Evolutionary conservation across 2,113 vertebrate species (phyloP), one percentile per base, ranked within the genome.

Genomic region (Hippocampus guttulatus): DNA sequence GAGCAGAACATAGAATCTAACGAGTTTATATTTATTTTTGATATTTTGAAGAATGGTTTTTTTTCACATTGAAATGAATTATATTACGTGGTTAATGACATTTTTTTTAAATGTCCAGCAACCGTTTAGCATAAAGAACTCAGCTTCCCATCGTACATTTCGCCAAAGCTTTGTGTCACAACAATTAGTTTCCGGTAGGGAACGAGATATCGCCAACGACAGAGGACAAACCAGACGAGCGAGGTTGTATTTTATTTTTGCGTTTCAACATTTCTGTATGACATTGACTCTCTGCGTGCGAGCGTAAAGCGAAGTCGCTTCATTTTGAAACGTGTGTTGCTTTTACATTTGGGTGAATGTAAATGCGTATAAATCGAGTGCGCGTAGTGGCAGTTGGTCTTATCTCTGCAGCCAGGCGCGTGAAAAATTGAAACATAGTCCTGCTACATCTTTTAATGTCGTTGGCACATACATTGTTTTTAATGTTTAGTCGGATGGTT

Each of bases 71-170:
- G 21, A 9, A 2, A 55, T 55, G 7, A 2, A 11, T n/a, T 55
- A n/a, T 23, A 55, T 55, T 4, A 30, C 27, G 11, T 14, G 12
- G 8, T 38, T 38, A 27, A 11, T 25, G 23, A 8, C 15, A 12
- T 27, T 57, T 30, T 30, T 27, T 30, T 33, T 33, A 16, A 61
- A 20, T 9, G 11, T 5, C 14, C 61, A 40, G 33, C 1, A 52
- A 65, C 60, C 15, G 25, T 18, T 20, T 14, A 21, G 33, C 8
- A 5, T 5, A 2, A 4, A 1, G 1, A 64, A 67, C 85, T 84
- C 79, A 80, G 75, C 81, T 85, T 86, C 87, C 88, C 88, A 60
- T 82, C 58, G 8, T 10, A 15, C 84, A 72, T 27, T 66, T 1
- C 1, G 25, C 5, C 0, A 3, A 9, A 61, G 2, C 1, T 10